Conservation (phyloP, 2,888 invertebrate genomes). For the Nymphalis urticae region DNA sequence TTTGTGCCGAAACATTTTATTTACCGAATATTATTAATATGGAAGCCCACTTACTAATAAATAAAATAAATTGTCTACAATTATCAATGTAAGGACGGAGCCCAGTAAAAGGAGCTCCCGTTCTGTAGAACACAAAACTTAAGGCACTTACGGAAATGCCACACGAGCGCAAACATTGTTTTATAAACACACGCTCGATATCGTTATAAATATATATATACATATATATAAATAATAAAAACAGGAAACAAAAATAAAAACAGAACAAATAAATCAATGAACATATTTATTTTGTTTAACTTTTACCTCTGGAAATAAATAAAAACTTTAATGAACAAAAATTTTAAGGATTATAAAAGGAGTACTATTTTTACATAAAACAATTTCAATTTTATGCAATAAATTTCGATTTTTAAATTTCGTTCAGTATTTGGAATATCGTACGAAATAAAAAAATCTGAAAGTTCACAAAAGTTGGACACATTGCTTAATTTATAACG, state of each 20-base stretch:
- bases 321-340: conserved; percentile 65
- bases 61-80: conserved; percentile 1
- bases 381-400: conserved; percentile 4
- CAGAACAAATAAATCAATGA: conserved; percentile 55
- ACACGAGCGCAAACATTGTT: conserved; percentile 1
- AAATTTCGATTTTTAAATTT: too few relatives aligned
- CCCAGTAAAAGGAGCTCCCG: conserved; percentile 14
- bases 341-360: conserved; percentile 55
- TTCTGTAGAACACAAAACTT: conserved; percentile 27
- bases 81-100: conserved; percentile 6
- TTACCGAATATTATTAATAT: conserved; percentile 5
- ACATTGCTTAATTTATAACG: conserved; percentile 14
- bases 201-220: neutral
- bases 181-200: neutral
- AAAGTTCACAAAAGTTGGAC: conserved; percentile 17
- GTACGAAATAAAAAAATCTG: conserved; percentile 13
- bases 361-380: conserved; percentile 49
- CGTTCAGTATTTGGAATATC: conserved; percentile 9
- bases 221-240: conserved; percentile 4
- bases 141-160: conserved; percentile 34
- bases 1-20: conserved; percentile 15
- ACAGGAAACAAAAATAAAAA: conserved; percentile 38
- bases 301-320: conserved; percentile 62
- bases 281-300: conserved; percentile 66
- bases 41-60: conserved; percentile 27